Percentiles rank a stretch among this genome's conserved stretches.
Conservation (phyloP, 2,797 vertebrate species). For the Enteromius unitaeniatus region DNA sequence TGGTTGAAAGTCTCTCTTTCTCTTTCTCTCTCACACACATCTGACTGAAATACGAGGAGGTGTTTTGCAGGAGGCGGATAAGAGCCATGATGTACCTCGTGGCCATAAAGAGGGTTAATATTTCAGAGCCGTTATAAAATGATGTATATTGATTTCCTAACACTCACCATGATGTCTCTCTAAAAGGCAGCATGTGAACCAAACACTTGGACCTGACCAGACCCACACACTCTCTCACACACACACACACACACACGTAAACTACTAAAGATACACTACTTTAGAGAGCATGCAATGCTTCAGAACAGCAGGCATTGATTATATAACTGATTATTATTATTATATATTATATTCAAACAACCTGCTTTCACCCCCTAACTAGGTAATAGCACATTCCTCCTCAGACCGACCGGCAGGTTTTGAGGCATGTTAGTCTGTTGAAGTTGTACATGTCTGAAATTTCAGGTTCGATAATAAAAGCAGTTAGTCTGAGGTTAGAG, state of each 20-base stretch:
- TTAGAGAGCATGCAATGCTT: background rate
- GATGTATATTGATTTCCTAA: background rate
- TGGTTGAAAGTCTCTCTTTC: no score
- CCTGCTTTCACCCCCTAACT: background rate
- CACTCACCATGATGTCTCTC: background rate
- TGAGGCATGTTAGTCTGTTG: background rate
- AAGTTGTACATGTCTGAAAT: background rate
- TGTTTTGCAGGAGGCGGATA: constrained; percentile 12
- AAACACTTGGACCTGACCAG: constrained; percentile 3
- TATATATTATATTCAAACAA: background rate
- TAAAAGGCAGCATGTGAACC: background rate
- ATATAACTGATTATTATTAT: background rate
- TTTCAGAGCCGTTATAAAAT: constrained; percentile 8
- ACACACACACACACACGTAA: background rate
- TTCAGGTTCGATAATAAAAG: background rate
- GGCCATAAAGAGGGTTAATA: background rate
- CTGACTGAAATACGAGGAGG: constrained; percentile 18
- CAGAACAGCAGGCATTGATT: background rate
- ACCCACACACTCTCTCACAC: background rate
- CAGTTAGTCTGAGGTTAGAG: background rate
- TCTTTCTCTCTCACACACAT: background rate
- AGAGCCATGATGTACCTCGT: background rate
- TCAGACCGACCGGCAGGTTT: background rate
- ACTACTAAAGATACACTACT: background rate
- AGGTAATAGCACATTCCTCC: background rate